Percentiles rank a stretch among this genome's conserved stretches.
phyloP scores from a whole-genome alignment of 2,113 vertebrate species.

The Petaurus breviceps region DNA sequence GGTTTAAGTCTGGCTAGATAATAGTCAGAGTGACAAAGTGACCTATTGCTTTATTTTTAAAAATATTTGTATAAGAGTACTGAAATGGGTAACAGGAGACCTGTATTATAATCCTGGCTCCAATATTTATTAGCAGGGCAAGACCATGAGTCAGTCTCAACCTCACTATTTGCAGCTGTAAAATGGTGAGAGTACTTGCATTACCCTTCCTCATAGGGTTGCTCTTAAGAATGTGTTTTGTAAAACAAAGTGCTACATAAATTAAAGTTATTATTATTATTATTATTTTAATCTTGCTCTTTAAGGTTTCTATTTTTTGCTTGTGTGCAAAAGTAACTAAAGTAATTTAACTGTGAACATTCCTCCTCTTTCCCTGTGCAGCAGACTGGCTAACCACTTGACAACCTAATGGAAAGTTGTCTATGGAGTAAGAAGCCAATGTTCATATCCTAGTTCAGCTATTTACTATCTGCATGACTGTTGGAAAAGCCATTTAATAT shows the following conservation, averaged over 20 bases:
- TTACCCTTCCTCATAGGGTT: not conserved
- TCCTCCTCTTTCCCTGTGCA: not conserved
- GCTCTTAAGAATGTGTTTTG: not conserved
- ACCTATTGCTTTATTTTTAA: slow-evolving; percentile 45
- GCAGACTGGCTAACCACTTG: not conserved
- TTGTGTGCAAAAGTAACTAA: not conserved
- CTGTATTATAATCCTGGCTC: not conserved
- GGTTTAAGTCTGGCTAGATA: slow-evolving; percentile 38
- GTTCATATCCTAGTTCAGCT: not conserved
- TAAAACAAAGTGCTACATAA: not conserved
- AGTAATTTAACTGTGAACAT: not conserved
- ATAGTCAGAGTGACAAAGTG: slow-evolving; percentile 43
- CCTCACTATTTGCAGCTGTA: not conserved
- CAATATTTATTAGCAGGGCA: not conserved
- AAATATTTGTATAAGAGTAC: slow-evolving; percentile 24
- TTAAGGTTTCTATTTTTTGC: slow-evolving; percentile 23
- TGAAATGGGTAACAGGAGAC: not conserved
- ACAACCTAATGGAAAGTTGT: not conserved
- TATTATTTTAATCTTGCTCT: not conserved
- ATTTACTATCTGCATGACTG: not conserved
- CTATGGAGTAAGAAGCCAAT: not conserved
- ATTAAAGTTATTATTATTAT: not conserved
- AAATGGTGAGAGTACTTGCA: not conserved
- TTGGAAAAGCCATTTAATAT: not conserved
- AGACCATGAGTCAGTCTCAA: not conserved